These are phyloP conservation scores for Lucilia cuprina DNA, from an alignment of 1,140 invertebrate genomes.

Conservation along the genomic window DNA sequence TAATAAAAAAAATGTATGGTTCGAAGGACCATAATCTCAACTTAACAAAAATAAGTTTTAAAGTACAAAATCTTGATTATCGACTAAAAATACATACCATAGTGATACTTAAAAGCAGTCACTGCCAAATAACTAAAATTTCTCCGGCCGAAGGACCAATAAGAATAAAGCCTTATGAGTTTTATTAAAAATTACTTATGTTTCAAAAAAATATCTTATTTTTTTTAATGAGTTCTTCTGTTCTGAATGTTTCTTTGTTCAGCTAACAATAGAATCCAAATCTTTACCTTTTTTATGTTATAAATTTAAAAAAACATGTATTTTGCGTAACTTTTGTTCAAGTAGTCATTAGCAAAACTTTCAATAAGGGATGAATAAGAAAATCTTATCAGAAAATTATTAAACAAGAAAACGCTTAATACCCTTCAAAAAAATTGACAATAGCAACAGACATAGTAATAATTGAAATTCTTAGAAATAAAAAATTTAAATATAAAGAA, in stretches of 20 bases:
- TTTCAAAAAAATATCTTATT: not conserved
- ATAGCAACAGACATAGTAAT: not conserved
- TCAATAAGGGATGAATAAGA: slow-evolving; percentile 2
- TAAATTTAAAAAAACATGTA: not conserved
- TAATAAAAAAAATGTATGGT: too few relatives aligned
- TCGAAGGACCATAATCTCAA: too few relatives aligned
- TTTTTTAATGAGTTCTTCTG: not conserved
- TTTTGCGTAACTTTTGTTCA: not conserved
- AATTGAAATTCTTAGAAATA: not conserved
- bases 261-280: not conserved
- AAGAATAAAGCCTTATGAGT: too few relatives aligned
- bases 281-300: not conserved
- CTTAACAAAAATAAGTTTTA: too few relatives aligned
- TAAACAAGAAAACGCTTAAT: not conserved
- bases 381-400: not conserved
- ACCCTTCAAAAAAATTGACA: not conserved
- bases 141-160: too few relatives aligned
- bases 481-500: not conserved
- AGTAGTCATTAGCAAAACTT: slow-evolving; percentile 5
- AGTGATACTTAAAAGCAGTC: too few relatives aligned
- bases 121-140: too few relatives aligned
- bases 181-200: too few relatives aligned
- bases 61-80: too few relatives aligned
- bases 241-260: not conserved
- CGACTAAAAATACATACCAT: too few relatives aligned